Percentiles rank a stretch among this genome's conserved stretches.
Evolutionary conservation across 2,797 vertebrate species (phyloP).

Genomic region (Sphenopsis melanotis): DNA sequence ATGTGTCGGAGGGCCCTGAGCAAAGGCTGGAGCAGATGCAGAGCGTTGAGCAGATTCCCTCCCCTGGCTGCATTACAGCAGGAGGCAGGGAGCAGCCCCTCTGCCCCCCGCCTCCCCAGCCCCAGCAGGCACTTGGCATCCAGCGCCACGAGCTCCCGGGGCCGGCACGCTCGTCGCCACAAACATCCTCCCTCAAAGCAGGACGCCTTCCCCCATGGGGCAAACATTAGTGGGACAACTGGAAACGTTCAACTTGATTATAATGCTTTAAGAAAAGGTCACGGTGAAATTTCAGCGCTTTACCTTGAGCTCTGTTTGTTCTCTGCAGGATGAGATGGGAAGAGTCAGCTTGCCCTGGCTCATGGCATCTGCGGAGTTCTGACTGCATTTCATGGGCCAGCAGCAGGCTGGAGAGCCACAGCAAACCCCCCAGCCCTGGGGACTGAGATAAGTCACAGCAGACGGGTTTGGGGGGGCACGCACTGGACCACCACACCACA

Average conservation of each 20-base stretch:
- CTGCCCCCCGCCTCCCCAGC: constrained; percentile 29
- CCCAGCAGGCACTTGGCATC: constrained; percentile 62
- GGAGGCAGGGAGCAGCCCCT: constrained; percentile 26
- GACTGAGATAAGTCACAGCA: neutral
- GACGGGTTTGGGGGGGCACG: rapidly evolving
- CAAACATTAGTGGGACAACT: constrained; percentile 75
- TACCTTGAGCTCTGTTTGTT: constrained; percentile 75
- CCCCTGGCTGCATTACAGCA: neutral
- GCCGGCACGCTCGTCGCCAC: constrained; percentile 54
- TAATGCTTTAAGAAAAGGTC: constrained; percentile 83
- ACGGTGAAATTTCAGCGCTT: constrained; percentile 67
- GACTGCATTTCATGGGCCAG: constrained; percentile 46
- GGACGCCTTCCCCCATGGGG: constrained; percentile 70
- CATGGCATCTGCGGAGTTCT: constrained; percentile 4
- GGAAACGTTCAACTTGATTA: constrained; percentile 78
- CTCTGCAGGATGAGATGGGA: constrained; percentile 50
- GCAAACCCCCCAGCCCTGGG: neutral
- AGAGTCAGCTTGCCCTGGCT: constrained; percentile 52
- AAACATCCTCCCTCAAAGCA: constrained; percentile 68
- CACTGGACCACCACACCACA: neutral
- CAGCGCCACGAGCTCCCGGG: constrained; percentile 56
- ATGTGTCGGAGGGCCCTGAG: constrained; percentile 34
- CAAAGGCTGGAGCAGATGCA: constrained; percentile 37
- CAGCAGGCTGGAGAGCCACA: neutral
- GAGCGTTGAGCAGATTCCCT: constrained; percentile 15